Percentiles rank a stretch among this genome's conserved stretches.
Conservation (phyloP, 1,140 invertebrate species). For the Orius insidiosus region DNA sequence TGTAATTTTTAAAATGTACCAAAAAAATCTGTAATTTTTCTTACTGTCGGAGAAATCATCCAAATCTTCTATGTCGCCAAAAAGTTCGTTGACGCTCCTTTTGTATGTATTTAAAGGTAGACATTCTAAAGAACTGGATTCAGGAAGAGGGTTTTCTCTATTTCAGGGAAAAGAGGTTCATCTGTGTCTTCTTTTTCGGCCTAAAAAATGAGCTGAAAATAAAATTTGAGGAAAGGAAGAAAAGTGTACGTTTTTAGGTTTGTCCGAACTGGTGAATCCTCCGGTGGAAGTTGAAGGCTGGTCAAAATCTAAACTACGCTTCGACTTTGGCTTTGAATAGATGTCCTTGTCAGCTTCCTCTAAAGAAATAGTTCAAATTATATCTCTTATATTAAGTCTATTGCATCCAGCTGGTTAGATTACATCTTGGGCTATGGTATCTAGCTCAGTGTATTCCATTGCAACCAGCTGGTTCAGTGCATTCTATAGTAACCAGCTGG, state of each 20-base stretch:
- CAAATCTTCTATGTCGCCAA: constrained; percentile 42
- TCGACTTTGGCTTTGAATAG: too few species aligned
- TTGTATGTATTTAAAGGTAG: constrained; percentile 27
- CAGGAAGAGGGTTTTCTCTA: not conserved
- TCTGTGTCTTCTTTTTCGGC: not conserved
- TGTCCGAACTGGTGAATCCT: not conserved
- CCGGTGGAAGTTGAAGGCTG: not conserved
- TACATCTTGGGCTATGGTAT: too few species aligned
- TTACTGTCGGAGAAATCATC: too few species aligned
- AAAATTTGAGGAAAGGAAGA: not conserved
- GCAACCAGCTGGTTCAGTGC: too few species aligned
- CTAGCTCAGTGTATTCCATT: too few species aligned
- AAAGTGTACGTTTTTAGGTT: not conserved
- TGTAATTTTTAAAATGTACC: constrained; percentile 17
- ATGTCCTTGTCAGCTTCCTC: too few species aligned
- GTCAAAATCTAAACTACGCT: too few species aligned
- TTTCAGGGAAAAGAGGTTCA: not conserved
- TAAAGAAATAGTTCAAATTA: too few species aligned
- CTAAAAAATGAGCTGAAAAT: not conserved
- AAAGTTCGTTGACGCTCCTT: constrained; percentile 42
- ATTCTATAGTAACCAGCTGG: too few species aligned
- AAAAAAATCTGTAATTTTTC: too few species aligned
- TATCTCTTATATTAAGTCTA: too few species aligned
- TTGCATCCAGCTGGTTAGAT: too few species aligned
- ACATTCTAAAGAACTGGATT: not conserved